Evolutionary conservation across 2,113 vertebrate genomes (phyloP).

Genomic region (Semnornis frantzii): DNA sequence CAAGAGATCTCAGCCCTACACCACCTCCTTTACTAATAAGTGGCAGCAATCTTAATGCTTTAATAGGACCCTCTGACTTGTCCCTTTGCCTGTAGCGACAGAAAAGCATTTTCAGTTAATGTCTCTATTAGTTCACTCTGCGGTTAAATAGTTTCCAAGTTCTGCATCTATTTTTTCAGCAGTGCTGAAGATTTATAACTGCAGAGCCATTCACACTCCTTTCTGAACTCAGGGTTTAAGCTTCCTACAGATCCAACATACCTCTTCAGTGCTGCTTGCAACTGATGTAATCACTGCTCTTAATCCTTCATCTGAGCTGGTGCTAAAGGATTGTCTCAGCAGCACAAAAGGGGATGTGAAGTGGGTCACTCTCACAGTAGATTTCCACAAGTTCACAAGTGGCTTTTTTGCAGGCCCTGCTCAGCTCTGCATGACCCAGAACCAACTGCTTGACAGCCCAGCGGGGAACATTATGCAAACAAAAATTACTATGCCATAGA

Average conservation of each 20-base stretch:
- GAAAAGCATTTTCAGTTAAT: not conserved
- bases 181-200: not conserved
- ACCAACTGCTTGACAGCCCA: not conserved
- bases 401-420: not conserved
- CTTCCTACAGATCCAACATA: not conserved
- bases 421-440: not conserved
- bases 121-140: not conserved
- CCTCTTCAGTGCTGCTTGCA: not conserved
- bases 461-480: not conserved
- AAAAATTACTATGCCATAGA: not conserved
- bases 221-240: not conserved
- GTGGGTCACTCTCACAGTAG: not conserved
- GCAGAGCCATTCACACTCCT: not conserved
- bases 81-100: not conserved
- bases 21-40: not conserved
- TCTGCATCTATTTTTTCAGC: not conserved
- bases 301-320: not conserved
- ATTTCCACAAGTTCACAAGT: conserved; percentile 1
- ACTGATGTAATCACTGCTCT: rapidly evolving
- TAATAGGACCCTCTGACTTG: not conserved
- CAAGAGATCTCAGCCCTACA: not conserved
- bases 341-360: not conserved
- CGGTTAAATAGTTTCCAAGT: not conserved
- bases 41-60: not conserved
- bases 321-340: not conserved